A percentile compares a stretch with the other conserved stretches of the same genome.
These are phyloP conservation scores for Terebella lapidaria DNA, from an alignment of 2,888 invertebrate species.

Conservation along the genomic window DNA sequence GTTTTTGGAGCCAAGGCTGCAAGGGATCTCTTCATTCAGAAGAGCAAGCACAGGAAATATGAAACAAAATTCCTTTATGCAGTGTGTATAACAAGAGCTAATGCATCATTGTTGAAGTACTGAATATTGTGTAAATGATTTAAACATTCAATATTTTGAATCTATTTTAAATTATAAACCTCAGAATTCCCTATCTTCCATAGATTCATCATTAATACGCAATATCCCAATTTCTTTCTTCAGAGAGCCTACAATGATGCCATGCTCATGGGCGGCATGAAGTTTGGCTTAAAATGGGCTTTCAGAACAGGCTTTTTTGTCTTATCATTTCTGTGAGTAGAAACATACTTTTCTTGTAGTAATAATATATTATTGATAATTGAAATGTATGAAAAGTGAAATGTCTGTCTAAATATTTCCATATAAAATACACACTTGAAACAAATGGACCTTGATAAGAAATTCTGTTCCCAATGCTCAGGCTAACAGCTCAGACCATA, in stretches of 20 bases:
- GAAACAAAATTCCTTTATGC: background rate
- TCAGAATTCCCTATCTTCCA: background rate
- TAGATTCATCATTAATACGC: background rate
- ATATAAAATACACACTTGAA: too few relatives aligned
- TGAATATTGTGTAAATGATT: too few relatives aligned
- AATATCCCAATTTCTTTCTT: too few relatives aligned
- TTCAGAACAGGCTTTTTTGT: background rate
- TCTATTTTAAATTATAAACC: background rate
- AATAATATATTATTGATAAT: background rate
- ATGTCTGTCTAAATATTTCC: too few relatives aligned
- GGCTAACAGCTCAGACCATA: background rate
- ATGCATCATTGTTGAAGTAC: too few relatives aligned
- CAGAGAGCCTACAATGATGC: constrained; percentile 1
- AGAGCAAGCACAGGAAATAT: background rate
- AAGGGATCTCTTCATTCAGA: background rate
- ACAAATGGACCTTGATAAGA: background rate
- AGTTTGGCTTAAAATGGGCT: background rate
- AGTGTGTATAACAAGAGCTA: too few relatives aligned
- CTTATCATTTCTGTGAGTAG: background rate
- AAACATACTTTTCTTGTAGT: background rate
- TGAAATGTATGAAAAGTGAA: background rate
- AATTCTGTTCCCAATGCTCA: background rate
- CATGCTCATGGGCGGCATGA: background rate
- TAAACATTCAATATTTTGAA: background rate
- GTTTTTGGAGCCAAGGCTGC: background rate